phyloP scores from a whole-genome alignment of 2,888 invertebrate genomes.

The Baccha elongata region DNA sequence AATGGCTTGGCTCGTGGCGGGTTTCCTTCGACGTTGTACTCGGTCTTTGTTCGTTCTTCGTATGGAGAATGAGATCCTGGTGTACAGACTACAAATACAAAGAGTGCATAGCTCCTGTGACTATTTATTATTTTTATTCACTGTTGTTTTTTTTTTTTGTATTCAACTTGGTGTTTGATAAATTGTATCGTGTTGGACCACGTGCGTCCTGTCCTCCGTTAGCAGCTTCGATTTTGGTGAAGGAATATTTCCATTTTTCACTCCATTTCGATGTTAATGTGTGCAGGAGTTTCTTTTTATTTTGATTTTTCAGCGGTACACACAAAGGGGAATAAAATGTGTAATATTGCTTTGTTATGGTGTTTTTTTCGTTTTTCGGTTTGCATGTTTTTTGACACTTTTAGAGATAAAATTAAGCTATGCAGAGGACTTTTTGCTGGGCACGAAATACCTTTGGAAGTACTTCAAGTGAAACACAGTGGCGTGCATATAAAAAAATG shows the following conservation, averaged over 20 bases:
- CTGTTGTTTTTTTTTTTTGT: slow-evolving; percentile 34
- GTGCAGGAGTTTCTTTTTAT: slow-evolving; percentile 31
- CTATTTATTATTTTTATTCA: slow-evolving; percentile 56
- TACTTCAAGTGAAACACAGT: slow-evolving; percentile 35
- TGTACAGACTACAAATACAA: no score
- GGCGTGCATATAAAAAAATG: slow-evolving; percentile 25
- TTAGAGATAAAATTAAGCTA: slow-evolving; percentile 6
- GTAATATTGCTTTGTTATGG: slow-evolving; percentile 59
- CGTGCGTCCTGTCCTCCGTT: slow-evolving; percentile 60
- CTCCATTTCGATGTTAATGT: slow-evolving; percentile 35
- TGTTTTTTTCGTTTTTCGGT: slow-evolving; percentile 16
- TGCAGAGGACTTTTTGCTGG: slow-evolving; percentile 29
- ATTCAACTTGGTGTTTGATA: slow-evolving; percentile 25
- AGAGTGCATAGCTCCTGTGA: slow-evolving; percentile 47
- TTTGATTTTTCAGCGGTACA: slow-evolving; percentile 18
- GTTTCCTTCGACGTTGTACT: slow-evolving; percentile 36
- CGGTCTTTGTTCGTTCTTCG: slow-evolving; percentile 50
- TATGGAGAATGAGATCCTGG: slow-evolving; percentile 43
- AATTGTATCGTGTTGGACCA: slow-evolving; percentile 67
- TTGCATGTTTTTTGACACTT: slow-evolving; percentile 9
- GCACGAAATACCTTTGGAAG: slow-evolving; percentile 46
- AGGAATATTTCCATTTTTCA: slow-evolving; percentile 44
- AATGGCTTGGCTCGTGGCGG: slow-evolving; percentile 38
- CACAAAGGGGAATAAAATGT: slow-evolving; percentile 58
- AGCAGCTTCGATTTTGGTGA: slow-evolving; percentile 36